A percentile compares a stretch with the other conserved stretches of the same genome.
Evolutionary conservation across 2,888 invertebrate species (phyloP).

Genomic region (Drosophila tripunctata): DNA sequence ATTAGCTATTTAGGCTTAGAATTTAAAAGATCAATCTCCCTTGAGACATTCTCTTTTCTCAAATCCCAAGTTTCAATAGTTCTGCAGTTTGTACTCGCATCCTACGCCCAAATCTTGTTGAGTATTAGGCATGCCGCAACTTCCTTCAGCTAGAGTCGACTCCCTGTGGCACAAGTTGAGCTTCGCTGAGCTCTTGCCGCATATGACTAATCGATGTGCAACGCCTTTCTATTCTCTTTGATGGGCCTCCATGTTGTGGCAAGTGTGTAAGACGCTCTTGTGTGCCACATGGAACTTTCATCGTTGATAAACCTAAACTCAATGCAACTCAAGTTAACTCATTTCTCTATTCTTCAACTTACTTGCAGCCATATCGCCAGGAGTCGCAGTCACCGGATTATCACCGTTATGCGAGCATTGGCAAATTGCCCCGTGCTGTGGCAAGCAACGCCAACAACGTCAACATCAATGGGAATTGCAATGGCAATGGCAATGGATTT

Average conservation of each 20-base stretch:
- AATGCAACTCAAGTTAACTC: conserved; percentile 14
- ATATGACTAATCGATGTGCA: conserved; percentile 77
- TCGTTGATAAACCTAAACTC: conserved; percentile 73
- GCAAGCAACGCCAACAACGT: conserved; percentile 37
- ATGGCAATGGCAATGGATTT: conserved; percentile 52
- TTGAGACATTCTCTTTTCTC: background rate
- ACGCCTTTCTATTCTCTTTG: conserved; percentile 65
- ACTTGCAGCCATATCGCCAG: conserved; percentile 82
- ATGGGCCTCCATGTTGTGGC: conserved; percentile 37
- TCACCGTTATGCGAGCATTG: conserved; percentile 82
- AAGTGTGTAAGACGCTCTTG: conserved; percentile 29
- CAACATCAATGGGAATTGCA: no score
- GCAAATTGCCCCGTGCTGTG: conserved; percentile 79
- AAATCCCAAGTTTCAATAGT: background rate
- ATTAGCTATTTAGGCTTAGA: no score
- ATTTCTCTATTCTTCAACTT: conserved; percentile 19
- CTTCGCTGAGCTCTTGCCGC: background rate
- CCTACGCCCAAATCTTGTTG: background rate
- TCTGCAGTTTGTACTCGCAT: background rate
- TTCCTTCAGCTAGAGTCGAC: background rate
- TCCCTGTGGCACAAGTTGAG: conserved; percentile 26
- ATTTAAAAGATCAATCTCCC: no score
- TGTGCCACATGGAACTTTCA: conserved; percentile 70
- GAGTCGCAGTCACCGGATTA: conserved; percentile 84
- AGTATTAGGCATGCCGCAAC: conserved; percentile 3